Percentiles rank a stretch among this genome's conserved stretches.
These are phyloP conservation scores for Microctenopoma steveboyesi DNA, from an alignment of 2,797 vertebrate species.

Conservation along the genomic window DNA sequence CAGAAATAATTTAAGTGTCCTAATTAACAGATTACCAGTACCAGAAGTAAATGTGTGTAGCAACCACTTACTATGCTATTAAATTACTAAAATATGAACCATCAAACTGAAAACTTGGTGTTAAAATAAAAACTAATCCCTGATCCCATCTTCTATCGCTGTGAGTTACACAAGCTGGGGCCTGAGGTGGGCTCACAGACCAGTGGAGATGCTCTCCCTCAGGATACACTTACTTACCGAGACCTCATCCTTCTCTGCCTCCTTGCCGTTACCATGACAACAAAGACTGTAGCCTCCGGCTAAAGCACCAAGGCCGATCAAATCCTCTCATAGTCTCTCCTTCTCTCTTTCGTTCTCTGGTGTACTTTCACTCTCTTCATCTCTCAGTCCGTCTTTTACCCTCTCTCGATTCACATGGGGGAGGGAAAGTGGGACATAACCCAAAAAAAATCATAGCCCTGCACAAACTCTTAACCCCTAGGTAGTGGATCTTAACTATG, in stretches of 20 bases:
- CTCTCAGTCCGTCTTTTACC: conserved; percentile 59
- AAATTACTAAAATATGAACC: neutral
- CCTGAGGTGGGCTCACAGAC: conserved; percentile 64
- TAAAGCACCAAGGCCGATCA: conserved; percentile 64
- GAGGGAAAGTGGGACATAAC: conserved; percentile 63
- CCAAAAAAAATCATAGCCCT: conserved; percentile 47
- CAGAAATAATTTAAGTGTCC: neutral
- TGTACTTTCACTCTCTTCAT: conserved; percentile 50
- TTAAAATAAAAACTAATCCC: conserved; percentile 26
- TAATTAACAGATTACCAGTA: neutral
- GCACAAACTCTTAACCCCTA: conserved; percentile 44
- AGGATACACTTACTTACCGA: conserved; percentile 57
- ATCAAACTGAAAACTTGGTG: conserved; percentile 3
- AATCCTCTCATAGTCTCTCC: conserved; percentile 42
- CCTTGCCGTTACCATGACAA: conserved; percentile 84
- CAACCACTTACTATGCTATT: neutral
- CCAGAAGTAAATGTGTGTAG: neutral
- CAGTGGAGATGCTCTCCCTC: conserved; percentile 63
- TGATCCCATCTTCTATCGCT: neutral
- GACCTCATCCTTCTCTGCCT: conserved; percentile 57
- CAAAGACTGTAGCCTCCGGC: conserved; percentile 75
- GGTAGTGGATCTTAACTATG: conserved; percentile 18
- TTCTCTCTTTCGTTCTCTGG: conserved; percentile 33
- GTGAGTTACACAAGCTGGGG: conserved; percentile 51
- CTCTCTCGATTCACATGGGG: conserved; percentile 47